These are phyloP conservation scores for Pampus argenteus DNA, from an alignment of 2,797 vertebrate genomes.

Conservation along the genomic window DNA sequence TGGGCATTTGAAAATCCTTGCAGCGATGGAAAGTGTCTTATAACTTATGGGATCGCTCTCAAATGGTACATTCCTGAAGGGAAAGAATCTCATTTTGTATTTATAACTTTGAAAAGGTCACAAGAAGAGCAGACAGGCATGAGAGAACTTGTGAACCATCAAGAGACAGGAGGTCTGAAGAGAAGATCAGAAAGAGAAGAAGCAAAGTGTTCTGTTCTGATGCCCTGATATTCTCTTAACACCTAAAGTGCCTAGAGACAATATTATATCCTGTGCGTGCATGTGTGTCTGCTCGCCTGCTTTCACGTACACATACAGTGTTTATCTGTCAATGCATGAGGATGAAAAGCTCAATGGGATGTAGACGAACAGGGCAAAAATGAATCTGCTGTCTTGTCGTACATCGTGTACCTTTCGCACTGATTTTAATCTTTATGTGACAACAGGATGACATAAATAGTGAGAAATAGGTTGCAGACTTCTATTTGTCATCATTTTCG, in stretches of 20 bases:
- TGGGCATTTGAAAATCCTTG: constrained; percentile 70
- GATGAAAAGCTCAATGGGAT: constrained; percentile 16
- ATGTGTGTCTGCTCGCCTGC: constrained; percentile 6
- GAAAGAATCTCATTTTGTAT: constrained; percentile 81
- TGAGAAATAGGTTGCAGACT: not conserved
- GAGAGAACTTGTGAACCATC: constrained; percentile 72
- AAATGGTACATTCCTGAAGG: constrained; percentile 77
- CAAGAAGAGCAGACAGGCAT: constrained; percentile 69
- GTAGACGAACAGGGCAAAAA: constrained; percentile 6
- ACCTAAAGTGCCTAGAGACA: constrained; percentile 42
- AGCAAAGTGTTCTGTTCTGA: constrained; percentile 29
- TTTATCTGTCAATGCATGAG: constrained; percentile 1
- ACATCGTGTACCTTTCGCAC: not conserved
- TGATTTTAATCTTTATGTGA: not conserved
- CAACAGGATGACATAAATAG: not conserved
- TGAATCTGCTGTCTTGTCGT: not conserved
- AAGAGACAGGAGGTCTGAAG: constrained; percentile 64
- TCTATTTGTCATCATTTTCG: not conserved
- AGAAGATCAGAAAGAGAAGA: constrained; percentile 54
- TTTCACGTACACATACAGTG: not conserved
- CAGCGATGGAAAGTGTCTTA: constrained; percentile 62
- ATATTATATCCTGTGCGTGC: constrained; percentile 10
- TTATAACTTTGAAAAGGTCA: constrained; percentile 87
- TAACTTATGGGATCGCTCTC: constrained; percentile 70
- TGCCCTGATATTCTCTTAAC: constrained; percentile 64